Evolutionary conservation across 2,888 invertebrate species (phyloP).

Genomic region (Melieria crassipennis): DNA sequence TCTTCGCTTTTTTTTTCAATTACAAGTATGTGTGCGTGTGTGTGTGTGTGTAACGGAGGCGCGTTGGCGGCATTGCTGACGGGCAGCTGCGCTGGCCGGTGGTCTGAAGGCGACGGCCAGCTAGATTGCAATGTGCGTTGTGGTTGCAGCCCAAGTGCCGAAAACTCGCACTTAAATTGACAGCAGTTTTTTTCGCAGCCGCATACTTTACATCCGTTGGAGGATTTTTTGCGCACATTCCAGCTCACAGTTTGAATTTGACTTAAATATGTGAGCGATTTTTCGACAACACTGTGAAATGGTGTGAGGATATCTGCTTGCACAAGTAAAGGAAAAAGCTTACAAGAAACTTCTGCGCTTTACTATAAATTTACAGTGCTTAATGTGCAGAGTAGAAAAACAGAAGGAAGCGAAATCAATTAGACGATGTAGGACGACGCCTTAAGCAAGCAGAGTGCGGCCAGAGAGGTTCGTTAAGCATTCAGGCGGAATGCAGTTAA

Average conservation of each 20-base stretch:
- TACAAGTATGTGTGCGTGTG: not conserved
- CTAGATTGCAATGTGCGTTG: constrained; percentile 9
- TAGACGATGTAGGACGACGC: too few relatives aligned
- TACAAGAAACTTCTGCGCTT: not conserved
- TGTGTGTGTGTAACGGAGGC: constrained; percentile 13
- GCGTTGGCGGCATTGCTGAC: constrained; percentile 43
- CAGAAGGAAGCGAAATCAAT: too few relatives aligned
- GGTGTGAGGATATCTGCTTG: not conserved
- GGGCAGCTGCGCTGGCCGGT: constrained; percentile 17
- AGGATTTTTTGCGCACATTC: constrained; percentile 1
- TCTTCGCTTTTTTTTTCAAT: not conserved
- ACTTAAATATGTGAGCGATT: not conserved
- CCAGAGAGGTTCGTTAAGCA: too few relatives aligned
- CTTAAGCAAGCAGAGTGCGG: too few relatives aligned
- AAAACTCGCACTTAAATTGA: constrained; percentile 2
- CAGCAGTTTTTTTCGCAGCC: not conserved
- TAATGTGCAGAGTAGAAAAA: too few relatives aligned
- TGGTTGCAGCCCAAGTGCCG: constrained; percentile 1
- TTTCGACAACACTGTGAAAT: not conserved
- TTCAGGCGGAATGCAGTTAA: too few relatives aligned
- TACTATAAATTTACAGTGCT: too few relatives aligned
- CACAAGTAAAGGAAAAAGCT: not conserved
- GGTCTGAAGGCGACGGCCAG: constrained; percentile 2
- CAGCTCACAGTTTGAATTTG: not conserved
- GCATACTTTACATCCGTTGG: not conserved